phyloP scores from a whole-genome alignment of 2,113 vertebrate genomes.

The Silurus glanis region DNA sequence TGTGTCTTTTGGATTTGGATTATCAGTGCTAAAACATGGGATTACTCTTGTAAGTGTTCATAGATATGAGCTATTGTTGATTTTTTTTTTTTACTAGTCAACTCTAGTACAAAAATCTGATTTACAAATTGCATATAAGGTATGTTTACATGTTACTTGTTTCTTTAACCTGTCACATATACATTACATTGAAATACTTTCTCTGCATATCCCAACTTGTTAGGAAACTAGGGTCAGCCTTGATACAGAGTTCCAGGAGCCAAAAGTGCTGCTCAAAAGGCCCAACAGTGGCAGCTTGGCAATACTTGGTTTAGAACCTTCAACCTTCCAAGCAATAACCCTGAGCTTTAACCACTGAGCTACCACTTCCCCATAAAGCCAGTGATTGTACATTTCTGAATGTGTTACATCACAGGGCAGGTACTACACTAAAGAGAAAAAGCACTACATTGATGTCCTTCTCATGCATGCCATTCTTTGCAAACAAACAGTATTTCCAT shows the following conservation, averaged over 20 bases:
- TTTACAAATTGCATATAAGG: neutral
- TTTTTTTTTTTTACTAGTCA: neutral
- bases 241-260: too few relatives aligned
- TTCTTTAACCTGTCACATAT: too few relatives aligned
- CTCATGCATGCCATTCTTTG: neutral
- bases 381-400: neutral
- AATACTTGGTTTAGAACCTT: too few relatives aligned
- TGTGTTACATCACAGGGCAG: neutral
- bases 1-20: neutral
- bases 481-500: neutral
- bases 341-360: too few relatives aligned
- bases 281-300: too few relatives aligned
- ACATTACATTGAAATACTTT: too few relatives aligned
- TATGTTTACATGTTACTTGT: too few relatives aligned
- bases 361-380: neutral
- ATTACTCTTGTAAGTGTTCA: neutral
- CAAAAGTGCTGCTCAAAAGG: too few relatives aligned
- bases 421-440: neutral
- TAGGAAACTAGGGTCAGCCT: too few relatives aligned
- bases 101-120: neutral
- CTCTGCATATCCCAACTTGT: too few relatives aligned
- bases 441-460: neutral
- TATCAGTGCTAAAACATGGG: neutral
- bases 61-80: neutral
- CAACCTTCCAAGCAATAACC: too few relatives aligned